These are phyloP conservation scores for Lophius piscatorius DNA, from an alignment of 2,113 vertebrate genomes.

Conservation along the genomic window DNA sequence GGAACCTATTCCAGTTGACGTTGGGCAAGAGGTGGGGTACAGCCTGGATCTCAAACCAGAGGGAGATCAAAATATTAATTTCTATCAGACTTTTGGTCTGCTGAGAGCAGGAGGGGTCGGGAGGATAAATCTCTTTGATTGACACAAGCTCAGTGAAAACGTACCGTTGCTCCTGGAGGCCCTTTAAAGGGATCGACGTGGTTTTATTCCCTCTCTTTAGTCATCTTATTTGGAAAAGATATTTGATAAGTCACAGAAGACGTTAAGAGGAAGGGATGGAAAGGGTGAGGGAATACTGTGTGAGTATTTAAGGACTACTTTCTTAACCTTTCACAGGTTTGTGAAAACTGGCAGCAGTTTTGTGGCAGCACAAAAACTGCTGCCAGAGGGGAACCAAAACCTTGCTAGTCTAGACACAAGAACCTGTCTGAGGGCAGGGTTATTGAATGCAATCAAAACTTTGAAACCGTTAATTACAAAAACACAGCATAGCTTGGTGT, in stretches of 20 bases:
- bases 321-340: too few relatives aligned
- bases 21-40: too few relatives aligned
- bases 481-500: too few relatives aligned
- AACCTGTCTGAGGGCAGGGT: too few relatives aligned
- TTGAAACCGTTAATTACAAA: too few relatives aligned
- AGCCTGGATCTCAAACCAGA: too few relatives aligned
- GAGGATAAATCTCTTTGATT: conserved; percentile 26
- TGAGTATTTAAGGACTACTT: background rate
- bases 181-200: conserved; percentile 39
- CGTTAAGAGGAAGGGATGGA: conserved; percentile 11
- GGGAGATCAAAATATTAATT: background rate
- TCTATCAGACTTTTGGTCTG: conserved; percentile 14
- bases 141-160: conserved; percentile 39
- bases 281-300: conserved; percentile 1
- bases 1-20: too few relatives aligned
- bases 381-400: too few relatives aligned
- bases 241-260: conserved; percentile 25
- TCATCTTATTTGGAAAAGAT: conserved; percentile 23
- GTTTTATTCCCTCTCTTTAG: conserved; percentile 35
- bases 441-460: too few relatives aligned
- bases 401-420: too few relatives aligned
- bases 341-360: too few relatives aligned
- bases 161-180: conserved; percentile 23
- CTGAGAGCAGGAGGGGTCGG: background rate
- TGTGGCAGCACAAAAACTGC: too few relatives aligned